Base-by-base conservation (phyloP, 2,113 vertebrate species). In the Centrocercus urophasianus region DNA sequence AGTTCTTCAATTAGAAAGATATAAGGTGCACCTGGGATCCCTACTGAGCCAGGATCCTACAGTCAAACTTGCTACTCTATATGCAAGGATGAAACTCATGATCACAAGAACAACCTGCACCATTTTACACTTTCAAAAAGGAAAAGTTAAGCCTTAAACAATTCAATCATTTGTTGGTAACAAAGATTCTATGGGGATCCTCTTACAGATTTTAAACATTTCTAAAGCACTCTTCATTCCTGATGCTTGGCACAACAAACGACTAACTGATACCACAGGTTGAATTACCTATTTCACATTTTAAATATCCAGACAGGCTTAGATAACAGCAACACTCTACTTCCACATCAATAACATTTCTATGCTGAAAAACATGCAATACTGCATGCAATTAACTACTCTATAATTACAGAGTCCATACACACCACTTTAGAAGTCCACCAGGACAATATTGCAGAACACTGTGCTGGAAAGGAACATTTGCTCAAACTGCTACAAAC, bases 11-110 rank as follows among this genome's bases (percentile, higher is more conserved):
- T 9, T 48, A 43, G 16, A 4, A 40, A 64, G 61, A 64, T 40
- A 64, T 8, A 64, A 38, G 36, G 36, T 38, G 36, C 61, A 64
- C 61, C 61, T 19, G 10, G 19, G 16, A n/a, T n/a, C 42, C 57
- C 56, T 57, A 45, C 13, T 6, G 48, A 34, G 12, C 8, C 71
- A 34, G 12, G 2, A 70, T 8, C 24, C 20, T 9, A 22, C 38
- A 14, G 22, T 38, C 42, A 64, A 13, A 40, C 3, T 2, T 12
- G 30, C 40, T 6, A 22, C 63, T 56, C 42, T 61, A 22, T 83
- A 52, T 0, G 0, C 19, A 34, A 40, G n/a, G 21, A 50, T 48
- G 14, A 86, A 86, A 76, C 28, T 13, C 13, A 13, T 1, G 8
- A 86, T 22, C 30, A 43, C 4, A 15, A 40, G 20, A 76, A 10